A percentile compares a stretch with the other conserved stretches of the same genome.
These are phyloP conservation scores for Butorides virescens DNA, from an alignment of 2,113 vertebrate genomes.

Conservation along the genomic window DNA sequence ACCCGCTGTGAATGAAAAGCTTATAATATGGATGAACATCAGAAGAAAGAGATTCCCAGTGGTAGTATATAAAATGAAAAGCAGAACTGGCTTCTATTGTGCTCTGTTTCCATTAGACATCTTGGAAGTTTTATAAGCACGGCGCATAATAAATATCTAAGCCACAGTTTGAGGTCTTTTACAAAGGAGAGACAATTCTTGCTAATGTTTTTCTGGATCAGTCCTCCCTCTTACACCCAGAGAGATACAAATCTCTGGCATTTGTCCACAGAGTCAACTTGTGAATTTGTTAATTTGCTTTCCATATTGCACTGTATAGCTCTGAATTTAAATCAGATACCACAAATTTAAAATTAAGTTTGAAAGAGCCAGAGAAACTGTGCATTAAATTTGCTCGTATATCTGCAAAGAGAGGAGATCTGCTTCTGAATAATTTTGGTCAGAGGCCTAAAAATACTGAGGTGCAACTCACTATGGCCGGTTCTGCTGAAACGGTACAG, in stretches of 20 bases:
- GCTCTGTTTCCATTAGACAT: constrained; percentile 49
- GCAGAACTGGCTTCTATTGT: constrained; percentile 60
- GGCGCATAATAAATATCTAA: constrained; percentile 46
- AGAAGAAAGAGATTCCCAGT: constrained; percentile 58
- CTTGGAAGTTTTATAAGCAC: constrained; percentile 50
- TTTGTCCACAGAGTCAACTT: neutral
- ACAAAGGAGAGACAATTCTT: constrained; percentile 2
- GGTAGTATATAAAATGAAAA: constrained; percentile 62
- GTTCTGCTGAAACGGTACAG: constrained; percentile 3
- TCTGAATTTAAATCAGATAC: neutral
- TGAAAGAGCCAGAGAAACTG: neutral
- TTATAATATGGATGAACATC: constrained; percentile 59
- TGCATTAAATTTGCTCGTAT: neutral
- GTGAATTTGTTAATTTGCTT: constrained; percentile 54
- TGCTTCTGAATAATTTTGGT: neutral
- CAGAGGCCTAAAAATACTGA: neutral
- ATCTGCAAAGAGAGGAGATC: neutral
- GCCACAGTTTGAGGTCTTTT: constrained; percentile 19
- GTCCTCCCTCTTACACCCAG: neutral
- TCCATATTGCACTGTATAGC: neutral
- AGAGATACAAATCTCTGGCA: constrained; percentile 15
- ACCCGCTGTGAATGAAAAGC: constrained; percentile 40
- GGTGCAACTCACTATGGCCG: neutral
- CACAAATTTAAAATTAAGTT: neutral
- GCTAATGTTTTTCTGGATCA: constrained; percentile 29